phyloP scores from a whole-genome alignment of 2,113 vertebrate species.

The Neodontobutis hainanensis region DNA sequence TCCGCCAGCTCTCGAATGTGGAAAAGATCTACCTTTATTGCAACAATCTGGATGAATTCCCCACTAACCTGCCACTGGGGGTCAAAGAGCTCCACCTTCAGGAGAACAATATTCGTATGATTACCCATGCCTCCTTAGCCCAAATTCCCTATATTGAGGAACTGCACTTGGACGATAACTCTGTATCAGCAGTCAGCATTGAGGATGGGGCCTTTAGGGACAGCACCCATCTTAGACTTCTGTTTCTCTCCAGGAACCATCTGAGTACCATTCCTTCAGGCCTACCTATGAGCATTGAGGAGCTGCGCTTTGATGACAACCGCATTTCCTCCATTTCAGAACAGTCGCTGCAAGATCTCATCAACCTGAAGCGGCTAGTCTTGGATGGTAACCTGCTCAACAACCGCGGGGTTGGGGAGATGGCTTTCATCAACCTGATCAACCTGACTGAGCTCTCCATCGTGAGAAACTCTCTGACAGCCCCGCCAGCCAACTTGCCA shows the following conservation, averaged over 20 bases:
- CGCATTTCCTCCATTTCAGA: conserved; percentile 97
- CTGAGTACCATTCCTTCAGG: conserved; percentile 96
- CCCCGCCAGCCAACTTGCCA: conserved; percentile 92
- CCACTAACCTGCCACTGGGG: conserved; percentile 93
- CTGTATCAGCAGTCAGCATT: conserved; percentile 95
- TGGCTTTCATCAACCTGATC: conserved; percentile 92
- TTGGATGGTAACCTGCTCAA: conserved; percentile 97
- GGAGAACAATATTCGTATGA: conserved; percentile 98
- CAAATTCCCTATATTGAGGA: conserved; percentile 97
- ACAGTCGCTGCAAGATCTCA: conserved; percentile 94
- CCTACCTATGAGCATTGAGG: conserved; percentile 95
- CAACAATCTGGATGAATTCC: conserved; percentile 98
- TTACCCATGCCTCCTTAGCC: conserved; percentile 92
- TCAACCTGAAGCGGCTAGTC: conserved; percentile 95
- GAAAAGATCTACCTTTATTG: conserved; percentile 98
- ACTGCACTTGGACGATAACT: conserved; percentile 98
- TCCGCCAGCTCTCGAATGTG: conserved; percentile 88
- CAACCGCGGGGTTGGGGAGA: conserved; percentile 93
- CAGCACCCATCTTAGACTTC: conserved; percentile 92
- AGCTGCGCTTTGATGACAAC: conserved; percentile 97
- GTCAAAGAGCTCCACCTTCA: conserved; percentile 98
- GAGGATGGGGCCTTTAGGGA: conserved; percentile 97
- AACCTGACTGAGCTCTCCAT: conserved; percentile 96
- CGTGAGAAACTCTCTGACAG: conserved; percentile 92
- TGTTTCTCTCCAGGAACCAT: conserved; percentile 98